A percentile compares a stretch with the other conserved stretches of the same genome.
These are phyloP conservation scores for Periplaneta americana DNA, from an alignment of 1,140 invertebrate species.

Conservation along the genomic window DNA sequence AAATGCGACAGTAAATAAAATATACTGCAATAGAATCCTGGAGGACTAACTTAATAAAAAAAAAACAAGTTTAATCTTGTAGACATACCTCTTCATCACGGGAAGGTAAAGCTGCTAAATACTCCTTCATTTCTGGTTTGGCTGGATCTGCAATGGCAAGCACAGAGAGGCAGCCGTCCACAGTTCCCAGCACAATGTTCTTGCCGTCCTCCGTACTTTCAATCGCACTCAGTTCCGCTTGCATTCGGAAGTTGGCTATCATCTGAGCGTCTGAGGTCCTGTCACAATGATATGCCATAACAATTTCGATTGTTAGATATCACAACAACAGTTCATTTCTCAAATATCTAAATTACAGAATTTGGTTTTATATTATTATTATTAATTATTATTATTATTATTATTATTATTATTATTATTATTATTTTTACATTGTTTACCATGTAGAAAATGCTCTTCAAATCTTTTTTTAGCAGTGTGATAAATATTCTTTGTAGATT, in stretches of 20 bases:
- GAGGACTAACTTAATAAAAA: too few species aligned
- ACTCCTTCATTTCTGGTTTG: conserved; percentile 50
- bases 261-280: conserved; percentile 80
- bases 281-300: too few species aligned
- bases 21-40: neutral
- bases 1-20: neutral
- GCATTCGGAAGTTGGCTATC: conserved; percentile 89
- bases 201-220: conserved; percentile 76
- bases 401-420: too few species aligned
- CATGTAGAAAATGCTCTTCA: too few species aligned
- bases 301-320: too few species aligned
- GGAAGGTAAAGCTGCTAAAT: conserved; percentile 60
- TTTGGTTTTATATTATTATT: too few species aligned
- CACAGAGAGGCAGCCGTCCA: conserved; percentile 92
- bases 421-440: too few species aligned
- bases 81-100: conserved; percentile 56
- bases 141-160: conserved; percentile 81
- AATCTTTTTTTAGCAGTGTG: too few species aligned
- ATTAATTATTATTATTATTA: too few species aligned
- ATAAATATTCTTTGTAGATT: too few species aligned
- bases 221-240: conserved; percentile 84
- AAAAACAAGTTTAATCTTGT: conserved; percentile 10
- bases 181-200: conserved; percentile 79
- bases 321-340: too few species aligned
- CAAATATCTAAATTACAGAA: too few species aligned